Percentiles rank a stretch among this genome's conserved stretches.
These are phyloP conservation scores for Mesorhabditis sp. DNA, from an alignment of 2,888 invertebrate genomes.

Conservation along the genomic window DNA sequence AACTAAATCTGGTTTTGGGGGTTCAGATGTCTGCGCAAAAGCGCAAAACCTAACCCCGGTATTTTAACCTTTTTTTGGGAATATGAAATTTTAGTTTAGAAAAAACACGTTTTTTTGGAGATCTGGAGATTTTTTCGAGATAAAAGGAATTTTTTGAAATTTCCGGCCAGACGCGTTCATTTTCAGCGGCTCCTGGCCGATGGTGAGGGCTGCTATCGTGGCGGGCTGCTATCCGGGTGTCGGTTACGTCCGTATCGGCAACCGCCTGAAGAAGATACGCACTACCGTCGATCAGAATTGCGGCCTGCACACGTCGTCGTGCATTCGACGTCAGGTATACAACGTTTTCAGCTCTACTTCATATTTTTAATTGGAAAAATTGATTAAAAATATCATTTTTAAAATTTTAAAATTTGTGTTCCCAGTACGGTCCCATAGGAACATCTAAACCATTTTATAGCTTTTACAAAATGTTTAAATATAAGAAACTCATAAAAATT, in stretches of 20 bases:
- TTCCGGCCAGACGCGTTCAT: neutral
- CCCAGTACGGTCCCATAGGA: no score
- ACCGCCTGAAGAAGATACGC: constrained; percentile 45
- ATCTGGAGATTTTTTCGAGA: no score
- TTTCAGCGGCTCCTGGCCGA: constrained; percentile 73
- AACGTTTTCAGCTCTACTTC: no score
- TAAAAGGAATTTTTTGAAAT: neutral
- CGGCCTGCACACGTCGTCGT: constrained; percentile 46
- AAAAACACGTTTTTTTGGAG: no score
- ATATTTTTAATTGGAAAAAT: no score
- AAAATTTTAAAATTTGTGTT: neutral
- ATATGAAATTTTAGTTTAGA: neutral
- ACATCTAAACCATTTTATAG: no score
- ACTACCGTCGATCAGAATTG: constrained; percentile 36
- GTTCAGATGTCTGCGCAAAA: no score
- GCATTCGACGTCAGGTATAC: constrained; percentile 37
- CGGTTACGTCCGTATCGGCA: constrained; percentile 66
- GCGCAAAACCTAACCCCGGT: neutral
- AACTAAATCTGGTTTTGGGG: no score
- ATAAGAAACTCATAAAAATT: no score
- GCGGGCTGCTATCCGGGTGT: constrained; percentile 87
- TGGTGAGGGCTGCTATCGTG: constrained; percentile 82
- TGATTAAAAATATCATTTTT: neutral
- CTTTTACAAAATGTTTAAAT: no score
- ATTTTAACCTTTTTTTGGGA: neutral